Evolutionary conservation across 1,140 invertebrate species (phyloP).

Genomic region (Drosophila nasuta): DNA sequence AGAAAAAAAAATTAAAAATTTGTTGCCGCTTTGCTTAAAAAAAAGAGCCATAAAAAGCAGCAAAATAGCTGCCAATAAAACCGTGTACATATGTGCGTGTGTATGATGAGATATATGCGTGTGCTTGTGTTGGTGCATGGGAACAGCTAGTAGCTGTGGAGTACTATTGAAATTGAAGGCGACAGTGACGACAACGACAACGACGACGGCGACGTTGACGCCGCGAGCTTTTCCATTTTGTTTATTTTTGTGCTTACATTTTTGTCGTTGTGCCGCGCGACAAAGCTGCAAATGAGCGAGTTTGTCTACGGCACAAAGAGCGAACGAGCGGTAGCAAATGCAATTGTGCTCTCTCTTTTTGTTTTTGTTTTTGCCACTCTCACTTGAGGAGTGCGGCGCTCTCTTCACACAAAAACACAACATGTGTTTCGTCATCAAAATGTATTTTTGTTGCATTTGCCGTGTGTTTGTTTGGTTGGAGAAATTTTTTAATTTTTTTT

Average conservation of each 20-base stretch:
- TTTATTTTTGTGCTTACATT: conserved; percentile 73
- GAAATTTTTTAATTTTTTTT: conserved; percentile 45
- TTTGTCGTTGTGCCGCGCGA: conserved; percentile 57
- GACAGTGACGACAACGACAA: conserved; percentile 59
- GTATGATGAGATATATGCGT: conserved; percentile 32
- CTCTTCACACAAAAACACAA: conserved; percentile 65
- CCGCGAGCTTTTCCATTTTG: conserved; percentile 68
- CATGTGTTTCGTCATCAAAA: conserved; percentile 83
- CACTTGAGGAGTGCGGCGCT: conserved; percentile 9
- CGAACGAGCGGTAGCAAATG: not conserved
- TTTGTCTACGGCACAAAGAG: not conserved
- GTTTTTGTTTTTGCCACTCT: conserved; percentile 21
- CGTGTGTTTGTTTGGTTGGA: conserved; percentile 50
- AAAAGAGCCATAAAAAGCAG: conserved; percentile 57
- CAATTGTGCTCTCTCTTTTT: conserved; percentile 20
- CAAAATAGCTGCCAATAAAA: conserved; percentile 60
- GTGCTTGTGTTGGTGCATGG: conserved; percentile 33
- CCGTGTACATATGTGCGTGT: conserved; percentile 24
- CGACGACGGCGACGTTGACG: conserved; percentile 23
- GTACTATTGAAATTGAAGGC: conserved; percentile 78
- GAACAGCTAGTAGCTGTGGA: conserved; percentile 58
- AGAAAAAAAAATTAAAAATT: conserved; percentile 33
- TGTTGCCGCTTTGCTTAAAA: conserved; percentile 36
- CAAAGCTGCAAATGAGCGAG: conserved; percentile 66
- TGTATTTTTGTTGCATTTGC: conserved; percentile 65